phyloP scores from a whole-genome alignment of 2,113 vertebrate genomes.

The Pelecanoides urinatrix region DNA sequence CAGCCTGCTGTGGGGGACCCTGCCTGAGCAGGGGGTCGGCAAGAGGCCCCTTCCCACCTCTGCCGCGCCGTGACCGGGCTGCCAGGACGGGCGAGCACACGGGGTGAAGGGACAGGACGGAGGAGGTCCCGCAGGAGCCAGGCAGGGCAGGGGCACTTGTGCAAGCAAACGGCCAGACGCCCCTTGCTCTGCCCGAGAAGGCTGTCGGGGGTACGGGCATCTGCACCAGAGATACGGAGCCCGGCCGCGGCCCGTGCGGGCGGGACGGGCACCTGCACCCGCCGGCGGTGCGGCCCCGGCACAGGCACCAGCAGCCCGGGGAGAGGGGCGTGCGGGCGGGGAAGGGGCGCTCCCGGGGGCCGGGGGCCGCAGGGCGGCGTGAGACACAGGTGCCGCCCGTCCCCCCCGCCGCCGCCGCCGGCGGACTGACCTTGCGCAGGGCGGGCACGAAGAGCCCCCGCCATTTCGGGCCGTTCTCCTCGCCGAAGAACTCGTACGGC shows the following conservation, averaged over 20 bases:
- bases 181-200: neutral
- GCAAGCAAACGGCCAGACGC: neutral
- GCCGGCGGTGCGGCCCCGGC: neutral
- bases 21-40: neutral
- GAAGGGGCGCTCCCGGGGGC: neutral
- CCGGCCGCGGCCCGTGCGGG: neutral
- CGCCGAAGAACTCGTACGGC: no score
- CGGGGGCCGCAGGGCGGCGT: neutral
- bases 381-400: neutral
- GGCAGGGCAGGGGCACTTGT: neutral
- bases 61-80: neutral
- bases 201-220: neutral
- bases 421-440: slow-evolving; percentile 85
- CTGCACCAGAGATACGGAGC: neutral
- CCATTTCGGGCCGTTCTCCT: no score
- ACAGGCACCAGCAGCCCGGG: neutral
- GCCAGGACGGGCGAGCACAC: neutral
- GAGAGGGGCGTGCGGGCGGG: neutral
- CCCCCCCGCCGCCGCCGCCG: neutral
- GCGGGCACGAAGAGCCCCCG: slow-evolving; percentile 90
- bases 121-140: neutral
- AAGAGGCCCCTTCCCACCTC: neutral
- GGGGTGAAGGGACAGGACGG: no score
- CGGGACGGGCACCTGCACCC: neutral
- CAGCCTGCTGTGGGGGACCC: neutral